phyloP scores from a whole-genome alignment of 2,113 vertebrate genomes.

The Lagopus muta region DNA sequence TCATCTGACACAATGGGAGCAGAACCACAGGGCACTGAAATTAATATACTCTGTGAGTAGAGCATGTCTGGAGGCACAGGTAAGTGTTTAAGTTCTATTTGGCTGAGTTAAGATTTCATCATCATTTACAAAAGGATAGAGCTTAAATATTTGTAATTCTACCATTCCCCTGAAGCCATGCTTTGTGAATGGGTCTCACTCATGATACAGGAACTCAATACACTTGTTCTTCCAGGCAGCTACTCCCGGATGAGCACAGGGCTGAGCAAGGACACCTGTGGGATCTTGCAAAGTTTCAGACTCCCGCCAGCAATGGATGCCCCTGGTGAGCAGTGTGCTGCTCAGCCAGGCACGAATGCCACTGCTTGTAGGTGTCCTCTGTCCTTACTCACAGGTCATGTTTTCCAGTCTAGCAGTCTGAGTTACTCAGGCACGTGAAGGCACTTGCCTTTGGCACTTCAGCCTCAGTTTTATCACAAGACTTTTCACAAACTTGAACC shows the following conservation, averaged over 20 bases:
- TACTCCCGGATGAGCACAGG: neutral
- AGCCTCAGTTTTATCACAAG: neutral
- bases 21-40: neutral
- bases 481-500: neutral
- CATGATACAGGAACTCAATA: neutral
- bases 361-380: neutral
- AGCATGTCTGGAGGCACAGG: neutral
- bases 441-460: neutral
- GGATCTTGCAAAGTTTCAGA: neutral
- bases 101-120: neutral
- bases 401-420: neutral
- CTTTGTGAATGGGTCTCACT: neutral
- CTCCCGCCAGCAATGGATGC: neutral
- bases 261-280: neutral
- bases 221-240: neutral
- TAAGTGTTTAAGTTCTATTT: neutral
- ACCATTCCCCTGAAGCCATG: neutral
- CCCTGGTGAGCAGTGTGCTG: rapidly evolving
- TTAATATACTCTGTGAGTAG: rapidly evolving
- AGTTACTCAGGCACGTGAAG: neutral
- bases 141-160: neutral
- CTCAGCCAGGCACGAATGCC: rapidly evolving
- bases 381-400: neutral
- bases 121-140: neutral
- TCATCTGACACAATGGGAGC: neutral